A percentile compares a stretch with the other conserved stretches of the same genome.
These are phyloP conservation scores for Oreochromis spilurus DNA, from an alignment of 2,113 vertebrate species.

Conservation along the genomic window DNA sequence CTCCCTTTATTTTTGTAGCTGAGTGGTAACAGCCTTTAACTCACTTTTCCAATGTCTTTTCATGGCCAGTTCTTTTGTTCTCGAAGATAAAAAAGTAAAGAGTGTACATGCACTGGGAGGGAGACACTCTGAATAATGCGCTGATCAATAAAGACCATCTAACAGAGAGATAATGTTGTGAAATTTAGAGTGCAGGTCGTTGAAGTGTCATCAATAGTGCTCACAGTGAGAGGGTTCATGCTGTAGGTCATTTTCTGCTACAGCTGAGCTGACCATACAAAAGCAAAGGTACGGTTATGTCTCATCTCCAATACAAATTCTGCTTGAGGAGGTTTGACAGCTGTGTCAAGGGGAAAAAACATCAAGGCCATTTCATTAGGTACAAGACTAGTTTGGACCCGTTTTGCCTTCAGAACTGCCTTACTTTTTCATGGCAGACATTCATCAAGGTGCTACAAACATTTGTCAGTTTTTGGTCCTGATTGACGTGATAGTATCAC, in stretches of 20 bases:
- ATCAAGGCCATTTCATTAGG: not conserved
- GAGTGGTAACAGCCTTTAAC: slow-evolving; percentile 31
- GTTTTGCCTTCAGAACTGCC: not conserved
- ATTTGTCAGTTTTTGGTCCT: not conserved
- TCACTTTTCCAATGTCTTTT: slow-evolving; percentile 42
- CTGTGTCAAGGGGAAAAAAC: not conserved
- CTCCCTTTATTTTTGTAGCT: slow-evolving; percentile 12
- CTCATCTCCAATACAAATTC: not conserved
- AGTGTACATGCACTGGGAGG: not conserved
- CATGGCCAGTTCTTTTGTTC: slow-evolving; percentile 48
- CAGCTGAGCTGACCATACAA: not conserved
- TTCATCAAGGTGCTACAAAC: not conserved
- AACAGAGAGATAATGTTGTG: slow-evolving; percentile 13
- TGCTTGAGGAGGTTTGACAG: not conserved
- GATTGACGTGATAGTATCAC: not conserved
- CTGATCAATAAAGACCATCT: slow-evolving; percentile 63
- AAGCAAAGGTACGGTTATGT: not conserved
- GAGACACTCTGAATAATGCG: slow-evolving; percentile 58
- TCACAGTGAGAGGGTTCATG: slow-evolving; percentile 4
- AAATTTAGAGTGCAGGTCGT: slow-evolving; percentile 16
- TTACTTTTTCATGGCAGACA: not conserved
- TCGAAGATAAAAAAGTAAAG: slow-evolving; percentile 42
- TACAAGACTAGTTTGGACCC: not conserved
- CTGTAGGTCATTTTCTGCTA: not conserved
- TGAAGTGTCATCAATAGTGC: slow-evolving; percentile 30